Evolutionary conservation across 2,888 invertebrate genomes (phyloP).

Genomic region (Odontothrips loti): DNA sequence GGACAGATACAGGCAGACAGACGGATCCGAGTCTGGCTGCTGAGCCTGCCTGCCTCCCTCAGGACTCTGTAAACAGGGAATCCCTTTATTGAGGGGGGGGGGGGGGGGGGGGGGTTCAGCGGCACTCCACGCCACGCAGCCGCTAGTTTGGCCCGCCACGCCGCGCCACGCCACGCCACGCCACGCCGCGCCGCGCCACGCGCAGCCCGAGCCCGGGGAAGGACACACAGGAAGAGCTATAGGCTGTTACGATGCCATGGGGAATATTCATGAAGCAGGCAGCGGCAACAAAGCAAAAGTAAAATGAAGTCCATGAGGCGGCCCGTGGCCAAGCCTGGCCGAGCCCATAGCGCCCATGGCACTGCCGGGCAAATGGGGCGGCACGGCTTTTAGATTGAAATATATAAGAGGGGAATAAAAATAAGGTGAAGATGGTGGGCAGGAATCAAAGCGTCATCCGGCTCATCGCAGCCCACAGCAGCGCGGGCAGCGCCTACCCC

Average conservation of each 20-base stretch:
- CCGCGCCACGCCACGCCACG: neutral
- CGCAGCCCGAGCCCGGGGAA: neutral
- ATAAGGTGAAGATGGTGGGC: too few species aligned
- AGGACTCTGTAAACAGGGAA: conserved; percentile 6
- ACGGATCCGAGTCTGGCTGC: too few species aligned
- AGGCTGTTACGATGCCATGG: neutral
- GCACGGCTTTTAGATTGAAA: neutral
- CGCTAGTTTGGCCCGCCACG: neutral
- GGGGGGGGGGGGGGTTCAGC: neutral
- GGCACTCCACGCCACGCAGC: neutral
- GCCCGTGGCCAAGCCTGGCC: too few species aligned
- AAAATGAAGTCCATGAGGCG: neutral
- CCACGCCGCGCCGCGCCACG: neutral
- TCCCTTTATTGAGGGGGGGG: neutral
- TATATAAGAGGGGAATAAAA: too few species aligned
- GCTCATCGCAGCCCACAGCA: too few species aligned
- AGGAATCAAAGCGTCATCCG: too few species aligned
- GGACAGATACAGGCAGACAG: too few species aligned
- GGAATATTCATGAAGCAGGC: conserved; percentile 24
- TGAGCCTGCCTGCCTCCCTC: neutral
- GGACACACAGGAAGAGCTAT: neutral
- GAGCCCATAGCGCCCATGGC: too few species aligned
- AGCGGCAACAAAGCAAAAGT: conserved; percentile 12
- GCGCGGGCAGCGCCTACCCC: too few species aligned
- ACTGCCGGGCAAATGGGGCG: neutral